Evolutionary conservation across 2,888 invertebrate genomes (phyloP).

Genomic region (Lasioglossum figueresi): DNA sequence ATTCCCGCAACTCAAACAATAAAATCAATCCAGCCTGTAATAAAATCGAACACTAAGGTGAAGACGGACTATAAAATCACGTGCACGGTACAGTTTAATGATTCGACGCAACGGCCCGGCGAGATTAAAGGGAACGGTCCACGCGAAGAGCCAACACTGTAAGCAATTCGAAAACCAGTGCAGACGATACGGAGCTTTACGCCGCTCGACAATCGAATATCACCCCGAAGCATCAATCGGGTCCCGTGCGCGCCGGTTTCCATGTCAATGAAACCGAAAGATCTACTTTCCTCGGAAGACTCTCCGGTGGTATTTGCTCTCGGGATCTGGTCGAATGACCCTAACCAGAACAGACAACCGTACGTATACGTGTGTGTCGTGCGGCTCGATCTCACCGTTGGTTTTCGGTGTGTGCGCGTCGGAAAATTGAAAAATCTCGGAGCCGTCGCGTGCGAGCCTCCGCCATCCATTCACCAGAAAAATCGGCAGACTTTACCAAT

Average conservation of each 20-base stretch:
- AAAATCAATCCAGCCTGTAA: neutral
- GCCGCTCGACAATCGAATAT: neutral
- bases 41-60: neutral
- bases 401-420: conserved; percentile 1
- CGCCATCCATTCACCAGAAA: conserved; percentile 16
- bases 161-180: neutral
- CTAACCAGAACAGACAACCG: neutral
- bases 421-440: conserved; percentile 42
- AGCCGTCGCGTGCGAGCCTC: conserved; percentile 7
- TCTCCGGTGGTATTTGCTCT: conserved; percentile 10
- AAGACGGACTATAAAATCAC: neutral
- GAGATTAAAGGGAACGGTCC: neutral
- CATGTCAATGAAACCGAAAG: neutral
- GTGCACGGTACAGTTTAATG: neutral
- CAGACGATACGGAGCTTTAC: neutral
- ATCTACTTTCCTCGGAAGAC: conserved; percentile 5
- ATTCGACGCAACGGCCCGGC: neutral
- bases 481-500: conserved; percentile 31
- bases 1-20: neutral
- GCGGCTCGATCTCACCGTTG: conserved; percentile 19
- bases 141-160: neutral
- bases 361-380: neutral
- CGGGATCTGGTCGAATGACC: neutral
- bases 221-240: neutral
- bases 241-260: no score